These are phyloP conservation scores for Palythoa grandis DNA, from an alignment of 92 coral and sea anemone genomes.

Conservation along the genomic window DNA sequence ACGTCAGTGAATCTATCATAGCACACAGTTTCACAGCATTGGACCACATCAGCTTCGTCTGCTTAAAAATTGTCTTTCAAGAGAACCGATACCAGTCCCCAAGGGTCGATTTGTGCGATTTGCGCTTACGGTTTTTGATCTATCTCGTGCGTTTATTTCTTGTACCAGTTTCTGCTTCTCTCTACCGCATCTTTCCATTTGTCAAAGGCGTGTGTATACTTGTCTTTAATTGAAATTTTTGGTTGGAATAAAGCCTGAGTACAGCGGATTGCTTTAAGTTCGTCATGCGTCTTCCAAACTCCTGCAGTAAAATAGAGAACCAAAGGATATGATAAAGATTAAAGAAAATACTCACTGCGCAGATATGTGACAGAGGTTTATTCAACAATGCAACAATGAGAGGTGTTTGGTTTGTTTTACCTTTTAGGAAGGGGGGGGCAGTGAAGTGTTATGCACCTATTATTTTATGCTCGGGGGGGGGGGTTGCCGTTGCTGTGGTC, in stretches of 20 bases:
- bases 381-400: too few species aligned
- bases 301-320: slow-evolving; percentile 52
- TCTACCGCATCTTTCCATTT: slow-evolving; percentile 92
- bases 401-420: too few species aligned
- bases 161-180: slow-evolving; percentile 88
- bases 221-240: slow-evolving; percentile 66
- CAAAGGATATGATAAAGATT: too few species aligned
- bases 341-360: background rate
- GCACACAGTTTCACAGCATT: background rate
- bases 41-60: background rate
- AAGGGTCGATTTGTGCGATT: background rate
- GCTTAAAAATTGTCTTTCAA: background rate
- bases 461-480: too few species aligned
- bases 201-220: slow-evolving; percentile 60
- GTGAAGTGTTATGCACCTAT: too few species aligned
- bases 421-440: too few species aligned
- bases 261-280: slow-evolving; percentile 93
- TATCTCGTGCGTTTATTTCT: background rate
- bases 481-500: too few species aligned
- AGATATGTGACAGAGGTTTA: too few species aligned
- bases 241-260: slow-evolving; percentile 94
- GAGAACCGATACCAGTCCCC: background rate
- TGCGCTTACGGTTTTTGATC: background rate
- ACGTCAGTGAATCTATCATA: too few species aligned
- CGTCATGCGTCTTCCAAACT: slow-evolving; percentile 96